Percentiles rank a stretch among this genome's conserved stretches.
Evolutionary conservation across 2,888 invertebrate genomes (phyloP).

Genomic region (Machimus atricapillus): DNA sequence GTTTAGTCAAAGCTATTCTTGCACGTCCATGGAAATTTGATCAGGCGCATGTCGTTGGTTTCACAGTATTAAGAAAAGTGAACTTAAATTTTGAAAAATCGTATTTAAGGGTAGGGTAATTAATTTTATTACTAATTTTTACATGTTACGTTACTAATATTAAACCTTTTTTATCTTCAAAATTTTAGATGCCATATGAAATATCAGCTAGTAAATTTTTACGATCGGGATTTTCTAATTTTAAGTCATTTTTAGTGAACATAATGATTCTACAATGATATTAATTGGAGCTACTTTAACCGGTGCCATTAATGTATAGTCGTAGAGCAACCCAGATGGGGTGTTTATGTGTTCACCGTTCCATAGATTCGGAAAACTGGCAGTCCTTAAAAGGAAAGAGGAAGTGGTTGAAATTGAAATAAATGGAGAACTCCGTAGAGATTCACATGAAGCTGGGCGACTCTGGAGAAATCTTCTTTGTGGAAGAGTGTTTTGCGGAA

Average conservation of each 20-base stretch:
- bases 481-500: no score
- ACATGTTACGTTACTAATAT: background rate
- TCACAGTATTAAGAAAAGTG: conserved; percentile 79
- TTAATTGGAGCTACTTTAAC: no score
- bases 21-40: conserved; percentile 68
- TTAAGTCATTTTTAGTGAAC: conserved; percentile 53
- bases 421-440: no score
- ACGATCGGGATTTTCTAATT: conserved; percentile 55
- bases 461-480: no score
- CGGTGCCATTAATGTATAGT: no score
- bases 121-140: background rate
- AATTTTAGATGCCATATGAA: conserved; percentile 53
- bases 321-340: no score
- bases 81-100: conserved; percentile 79
- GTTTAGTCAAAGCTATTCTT: conserved; percentile 67
- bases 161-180: background rate
- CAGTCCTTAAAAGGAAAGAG: no score
- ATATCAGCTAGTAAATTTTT: conserved; percentile 56
- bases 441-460: no score
- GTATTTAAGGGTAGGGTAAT: conserved; percentile 55
- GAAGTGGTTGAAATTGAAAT: no score
- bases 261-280: no score
- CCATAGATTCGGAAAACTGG: no score
- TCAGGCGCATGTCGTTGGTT: conserved; percentile 76
- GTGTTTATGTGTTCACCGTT: no score